Conservation (phyloP, 1,140 invertebrate species). For the Campodea augens region DNA sequence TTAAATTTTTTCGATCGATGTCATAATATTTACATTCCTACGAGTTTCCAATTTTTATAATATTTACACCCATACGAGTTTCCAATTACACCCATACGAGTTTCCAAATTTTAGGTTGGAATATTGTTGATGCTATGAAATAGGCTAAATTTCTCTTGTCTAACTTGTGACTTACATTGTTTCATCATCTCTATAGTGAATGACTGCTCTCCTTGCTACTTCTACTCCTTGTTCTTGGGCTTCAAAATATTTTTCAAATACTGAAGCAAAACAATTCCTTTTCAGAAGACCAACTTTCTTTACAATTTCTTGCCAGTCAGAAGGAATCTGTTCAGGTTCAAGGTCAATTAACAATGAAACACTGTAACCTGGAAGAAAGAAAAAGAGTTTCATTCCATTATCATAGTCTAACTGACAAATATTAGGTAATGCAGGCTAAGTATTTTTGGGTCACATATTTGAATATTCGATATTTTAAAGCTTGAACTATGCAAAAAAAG, state of each 20-base stretch:
- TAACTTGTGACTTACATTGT: constrained; percentile 73
- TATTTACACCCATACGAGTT: background rate
- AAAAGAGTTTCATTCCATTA: constrained; percentile 10
- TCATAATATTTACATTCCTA: no score
- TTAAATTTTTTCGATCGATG: no score
- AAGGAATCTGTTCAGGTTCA: constrained; percentile 55
- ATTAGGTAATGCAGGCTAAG: no score
- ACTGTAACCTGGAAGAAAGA: constrained; percentile 55
- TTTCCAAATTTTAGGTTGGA: no score
- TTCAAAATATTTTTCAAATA: constrained; percentile 99
- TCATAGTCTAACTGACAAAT: background rate
- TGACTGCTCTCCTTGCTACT: constrained; percentile 83
- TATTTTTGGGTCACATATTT: no score
- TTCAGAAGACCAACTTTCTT: constrained; percentile 89
- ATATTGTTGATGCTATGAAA: no score
- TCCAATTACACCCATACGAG: background rate
- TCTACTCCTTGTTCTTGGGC: constrained; percentile 85
- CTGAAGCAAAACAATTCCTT: constrained; percentile 96
- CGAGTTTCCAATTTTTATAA: no score
- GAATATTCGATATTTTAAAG: background rate
- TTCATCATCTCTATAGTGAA: constrained; percentile 97
- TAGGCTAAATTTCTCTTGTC: no score
- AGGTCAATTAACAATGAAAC: constrained; percentile 85
- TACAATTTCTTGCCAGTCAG: constrained; percentile 69
- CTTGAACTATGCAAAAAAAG: background rate